Base-by-base conservation (phyloP, 2,113 vertebrate genomes). In the Delphinus delphis region DNA sequence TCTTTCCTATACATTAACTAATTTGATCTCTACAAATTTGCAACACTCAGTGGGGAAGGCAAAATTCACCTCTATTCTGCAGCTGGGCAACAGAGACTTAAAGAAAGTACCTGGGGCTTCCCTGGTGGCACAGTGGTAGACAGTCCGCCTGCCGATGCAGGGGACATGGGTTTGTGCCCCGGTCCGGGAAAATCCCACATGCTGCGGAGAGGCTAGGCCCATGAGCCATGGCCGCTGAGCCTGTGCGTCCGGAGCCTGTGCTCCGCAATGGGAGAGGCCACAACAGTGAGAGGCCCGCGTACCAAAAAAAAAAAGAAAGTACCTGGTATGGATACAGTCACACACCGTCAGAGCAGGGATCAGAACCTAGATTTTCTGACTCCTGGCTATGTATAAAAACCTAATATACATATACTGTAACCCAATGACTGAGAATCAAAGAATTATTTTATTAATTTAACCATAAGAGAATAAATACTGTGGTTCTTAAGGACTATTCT, bases 371-470 rank as follows among this genome's bases (percentile, higher is more conserved):
- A 62, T 36, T 55, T 53, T 33, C 38, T 93, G 47, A 76, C 9
- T 10, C 47, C 58, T 55, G 4, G 11, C 17, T 82, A 41, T 55
- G 28, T 33, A 26, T 44, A 36, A 82, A 93, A n/a, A 6, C 23
- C 36, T 55, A 62, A 65, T 68, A 26, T 31, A 84, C 1, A 88
- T 55, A 44, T 15, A n/a, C 18, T 62, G 7, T 12, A 91, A 68
- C 5, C 12, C 55, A 94, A 6, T 68, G 26, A 63, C 70, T 62
- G 6, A 62, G 8, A 95, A 55, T 50, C 36, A 58, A 70, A 33
- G 5, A 17, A 84, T 85, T 70, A 90, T 73, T 81, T 97, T 53
- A 26, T 47, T 86, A 79, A 79, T 77, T 95, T 65, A 68, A 71
- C 21, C 73, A 25, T 77, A 81, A 89, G 63, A 96, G 25, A 47